phyloP scores from a whole-genome alignment of 2,113 vertebrate genomes.

The Daphoenositta chrysoptera region DNA sequence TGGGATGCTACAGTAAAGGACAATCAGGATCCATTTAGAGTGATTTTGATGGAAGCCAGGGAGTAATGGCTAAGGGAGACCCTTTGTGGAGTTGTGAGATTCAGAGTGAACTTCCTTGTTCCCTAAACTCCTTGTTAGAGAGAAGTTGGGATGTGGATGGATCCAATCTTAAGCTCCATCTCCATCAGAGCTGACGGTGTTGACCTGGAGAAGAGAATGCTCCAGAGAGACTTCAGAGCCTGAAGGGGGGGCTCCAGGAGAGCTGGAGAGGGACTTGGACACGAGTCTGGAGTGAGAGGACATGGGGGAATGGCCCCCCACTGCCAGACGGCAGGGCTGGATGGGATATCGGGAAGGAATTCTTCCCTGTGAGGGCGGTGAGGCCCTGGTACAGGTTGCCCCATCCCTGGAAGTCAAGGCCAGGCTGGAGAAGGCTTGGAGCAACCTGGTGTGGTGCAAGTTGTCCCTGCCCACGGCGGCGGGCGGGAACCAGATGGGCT shows the following conservation, averaged over 20 bases:
- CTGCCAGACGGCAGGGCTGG: neutral
- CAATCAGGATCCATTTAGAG: neutral
- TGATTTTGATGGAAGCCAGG: neutral
- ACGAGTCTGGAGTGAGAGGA: neutral
- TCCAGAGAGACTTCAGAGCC: neutral
- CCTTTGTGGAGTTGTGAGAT: neutral
- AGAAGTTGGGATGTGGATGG: neutral
- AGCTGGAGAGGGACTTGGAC: neutral
- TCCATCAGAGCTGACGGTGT: neutral
- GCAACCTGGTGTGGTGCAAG: fast-evolving
- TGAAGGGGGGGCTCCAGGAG: neutral
- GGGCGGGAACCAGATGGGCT: neutral
- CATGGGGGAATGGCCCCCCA: neutral
- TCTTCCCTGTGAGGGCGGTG: neutral
- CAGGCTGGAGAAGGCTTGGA: neutral
- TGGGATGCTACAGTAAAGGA: fast-evolving
- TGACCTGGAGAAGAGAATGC: neutral
- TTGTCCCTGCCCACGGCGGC: neutral
- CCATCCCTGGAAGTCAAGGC: neutral
- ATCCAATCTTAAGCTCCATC: neutral
- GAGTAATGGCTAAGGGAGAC: neutral
- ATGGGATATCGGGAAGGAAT: neutral
- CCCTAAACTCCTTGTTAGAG: neutral
- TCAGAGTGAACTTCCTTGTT: neutral
- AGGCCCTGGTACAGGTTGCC: neutral